Evolutionary conservation across 2,888 invertebrate genomes (phyloP).

Genomic region (Dermolepida albohirtum): DNA sequence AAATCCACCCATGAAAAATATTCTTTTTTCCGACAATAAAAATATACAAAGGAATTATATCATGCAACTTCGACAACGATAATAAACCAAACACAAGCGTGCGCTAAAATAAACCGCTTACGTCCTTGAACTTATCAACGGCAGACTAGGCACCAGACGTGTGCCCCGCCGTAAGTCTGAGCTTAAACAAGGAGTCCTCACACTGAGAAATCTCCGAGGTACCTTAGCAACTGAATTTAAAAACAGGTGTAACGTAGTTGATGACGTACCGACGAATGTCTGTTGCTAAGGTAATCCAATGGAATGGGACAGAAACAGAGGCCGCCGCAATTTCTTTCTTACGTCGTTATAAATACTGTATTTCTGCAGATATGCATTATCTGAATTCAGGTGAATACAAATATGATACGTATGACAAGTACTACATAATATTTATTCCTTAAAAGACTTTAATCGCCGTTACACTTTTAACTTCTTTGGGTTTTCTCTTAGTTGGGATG

Average conservation of each 20-base stretch:
- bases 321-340: constrained; percentile 21
- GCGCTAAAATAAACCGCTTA: constrained; percentile 43
- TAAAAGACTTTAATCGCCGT: no score
- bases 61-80: constrained; percentile 11
- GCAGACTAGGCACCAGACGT: constrained; percentile 46
- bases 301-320: constrained; percentile 17
- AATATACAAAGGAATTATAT: constrained; percentile 26
- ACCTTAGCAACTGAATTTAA: constrained; percentile 43
- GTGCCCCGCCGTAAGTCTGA: constrained; percentile 42
- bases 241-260: constrained; percentile 39
- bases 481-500: no score
- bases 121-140: constrained; percentile 49
- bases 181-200: constrained; percentile 33
- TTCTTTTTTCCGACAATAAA: constrained; percentile 16
- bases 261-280: constrained; percentile 26
- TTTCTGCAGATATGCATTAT: not conserved
- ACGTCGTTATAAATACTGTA: not conserved
- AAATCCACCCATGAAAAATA: no score
- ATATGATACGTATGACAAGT: no score
- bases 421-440: no score
- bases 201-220: constrained; percentile 27
- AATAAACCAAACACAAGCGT: constrained; percentile 32
- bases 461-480: no score
- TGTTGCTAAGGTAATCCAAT: constrained; percentile 34
- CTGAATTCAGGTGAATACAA: no score